Evolutionary conservation across 2,888 invertebrate species (phyloP), one percentile per base, ranked within the genome.

Genomic region (Phorcus lineatus): DNA sequence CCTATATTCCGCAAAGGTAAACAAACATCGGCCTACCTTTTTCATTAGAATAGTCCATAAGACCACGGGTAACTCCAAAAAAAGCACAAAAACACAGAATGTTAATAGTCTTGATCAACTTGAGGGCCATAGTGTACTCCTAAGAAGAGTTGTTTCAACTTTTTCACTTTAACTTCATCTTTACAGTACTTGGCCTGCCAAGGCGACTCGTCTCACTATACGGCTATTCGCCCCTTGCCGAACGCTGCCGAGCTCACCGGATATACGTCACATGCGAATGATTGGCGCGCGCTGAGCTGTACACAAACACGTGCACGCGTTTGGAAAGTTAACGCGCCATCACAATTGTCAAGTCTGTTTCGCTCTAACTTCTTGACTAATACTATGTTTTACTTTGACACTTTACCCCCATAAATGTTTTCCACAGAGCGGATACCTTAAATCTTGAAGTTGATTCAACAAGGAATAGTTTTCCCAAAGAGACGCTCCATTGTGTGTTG

Each of bases 11-110:
- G 62, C 16, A 24, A 28, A 62, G 62, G 62, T 62, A 62, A 62
- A 62, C 62, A 62, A 62, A 62, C 62, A 62, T 28, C 28, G 28
- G 22, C 62, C 22, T 62, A 62, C 62, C 62, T 62, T 62, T 24
- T 62, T 62, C 62, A 62, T 62, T 62, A 62, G 62, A 24, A 28
- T 28, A 62, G 62, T 62, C 62, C 62, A 62, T 62, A 16, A 62
- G 62, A 62, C 24, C 62, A 13, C 24, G 28, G 28, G 62, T 62
- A 62, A 62, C 62, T 62, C 62, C 62, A 62, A 62, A 62, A 62
- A 62, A 62, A 62, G 62, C 62, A 62, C 62, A 62, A 62, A 28
- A 62, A 62, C 28, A 62, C 28, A 62, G 62, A 31, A 62, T 62
- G 28, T 62, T 62, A 24, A 62, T 24, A 24, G 62, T 28, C 16